These are phyloP conservation scores for Lycopodina hypogea DNA, from an alignment of 37 sponge, comb jelly and placozoan genomes.

Conservation along the genomic window DNA sequence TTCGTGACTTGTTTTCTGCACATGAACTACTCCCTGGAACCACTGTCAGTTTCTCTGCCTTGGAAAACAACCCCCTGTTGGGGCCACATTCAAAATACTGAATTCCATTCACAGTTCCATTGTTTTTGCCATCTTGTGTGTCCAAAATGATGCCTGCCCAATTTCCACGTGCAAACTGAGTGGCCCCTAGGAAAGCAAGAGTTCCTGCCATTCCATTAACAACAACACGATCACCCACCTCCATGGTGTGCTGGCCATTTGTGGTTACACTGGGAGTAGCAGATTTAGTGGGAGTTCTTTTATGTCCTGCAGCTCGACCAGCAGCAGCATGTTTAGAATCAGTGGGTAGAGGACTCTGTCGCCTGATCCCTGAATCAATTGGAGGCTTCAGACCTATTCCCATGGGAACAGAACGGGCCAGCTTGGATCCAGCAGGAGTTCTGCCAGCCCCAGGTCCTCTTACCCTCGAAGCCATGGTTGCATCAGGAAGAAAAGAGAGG, in stretches of 20 bases:
- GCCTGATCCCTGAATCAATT: not conserved
- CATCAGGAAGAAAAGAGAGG: not conserved
- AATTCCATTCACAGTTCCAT: constrained; percentile 86
- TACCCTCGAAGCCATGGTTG: constrained; percentile 15
- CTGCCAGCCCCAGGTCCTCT: constrained; percentile 1
- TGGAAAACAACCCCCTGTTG: constrained; percentile 82
- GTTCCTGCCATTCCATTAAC: constrained; percentile 70
- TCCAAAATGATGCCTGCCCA: constrained; percentile 93
- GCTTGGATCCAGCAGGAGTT: constrained; percentile 14
- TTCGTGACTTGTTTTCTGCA: not conserved
- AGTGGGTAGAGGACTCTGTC: not conserved
- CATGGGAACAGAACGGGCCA: constrained; percentile 15
- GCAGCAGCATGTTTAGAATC: not conserved
- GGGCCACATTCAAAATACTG: constrained; percentile 87
- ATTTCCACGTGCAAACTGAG: constrained; percentile 83
- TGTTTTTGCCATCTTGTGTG: constrained; percentile 85
- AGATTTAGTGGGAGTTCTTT: not conserved
- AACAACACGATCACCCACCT: constrained; percentile 65
- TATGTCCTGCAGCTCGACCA: not conserved
- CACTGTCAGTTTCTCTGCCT: constrained; percentile 73
- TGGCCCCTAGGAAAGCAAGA: constrained; percentile 84
- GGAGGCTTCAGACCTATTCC: not conserved
- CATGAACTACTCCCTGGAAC: not conserved
- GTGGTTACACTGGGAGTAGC: not conserved
- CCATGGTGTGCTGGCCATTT: not conserved